Evolutionary conservation across 1,140 invertebrate species (phyloP), one percentile per base, ranked within the genome.

Genomic region (Drosophila dunni): DNA sequence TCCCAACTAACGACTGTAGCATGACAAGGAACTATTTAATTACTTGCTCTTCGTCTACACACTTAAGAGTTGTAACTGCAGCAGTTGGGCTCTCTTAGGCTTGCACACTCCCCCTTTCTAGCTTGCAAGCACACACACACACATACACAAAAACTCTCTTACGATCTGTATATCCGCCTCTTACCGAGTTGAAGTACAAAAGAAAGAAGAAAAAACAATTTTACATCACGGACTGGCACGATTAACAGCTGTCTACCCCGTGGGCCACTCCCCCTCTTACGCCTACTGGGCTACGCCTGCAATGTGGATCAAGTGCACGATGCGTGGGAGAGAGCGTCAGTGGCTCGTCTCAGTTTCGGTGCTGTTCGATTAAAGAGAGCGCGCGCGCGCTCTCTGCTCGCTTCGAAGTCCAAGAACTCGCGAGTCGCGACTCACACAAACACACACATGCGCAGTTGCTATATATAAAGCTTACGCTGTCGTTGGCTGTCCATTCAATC

Each of bases 1-100:
- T n/a, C n/a, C 44, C 44, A 65, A 29, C 56, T 65, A 78, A 78
- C 65, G 77, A 79, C 72, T 48, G 48, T 65, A 81, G 74, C 78
- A 70, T 82, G 82, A 88, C 79, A 69, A 75, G 57, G 53, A 75
- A 61, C 67, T 34, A 48, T 15, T 64, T 82, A 68, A 88, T 85
- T 72, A 63, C 58, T 24, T 53, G 42, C 44, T 68, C 70, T 46
- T 67, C 8, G 29, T 17, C 13, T 6, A n/a, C 15, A 29, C 38
- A 58, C n/a, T 66, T 67, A 54, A 73, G 70, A 60, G 63, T n/a
- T 13, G 5, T 6, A 17, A 36, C 1, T 42, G 51, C 24, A 34
- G 44, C 63, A 56, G n/a, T 11, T 46, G 42, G 42, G 15, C 24
- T 11, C 38, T 53, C 57, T 63, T 36, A 8, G 9, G 9, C 44